A percentile compares a stretch with the other conserved stretches of the same genome.
Evolutionary conservation across 2,888 invertebrate species (phyloP).

Genomic region (Steinernema carpocapsae): DNA sequence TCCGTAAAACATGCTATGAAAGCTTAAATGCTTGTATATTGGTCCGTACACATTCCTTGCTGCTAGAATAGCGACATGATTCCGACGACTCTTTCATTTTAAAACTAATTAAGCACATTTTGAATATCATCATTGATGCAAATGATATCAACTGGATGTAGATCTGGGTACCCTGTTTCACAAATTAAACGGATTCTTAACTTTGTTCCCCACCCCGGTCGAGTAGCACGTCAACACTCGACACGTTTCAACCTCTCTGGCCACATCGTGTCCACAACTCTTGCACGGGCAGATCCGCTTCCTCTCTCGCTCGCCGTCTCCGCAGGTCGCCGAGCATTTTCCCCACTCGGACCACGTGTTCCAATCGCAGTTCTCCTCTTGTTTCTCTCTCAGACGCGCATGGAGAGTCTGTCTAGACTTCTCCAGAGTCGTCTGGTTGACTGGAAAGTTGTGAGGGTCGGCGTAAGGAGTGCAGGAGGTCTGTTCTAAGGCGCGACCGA

Average conservation of each 20-base stretch:
- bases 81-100: too few species aligned
- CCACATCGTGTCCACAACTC: neutral
- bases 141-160: too few species aligned
- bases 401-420: slow-evolving; percentile 6
- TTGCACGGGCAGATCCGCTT: slow-evolving; percentile 43
- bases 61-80: too few species aligned
- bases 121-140: too few species aligned
- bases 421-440: slow-evolving; percentile 10
- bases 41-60: too few species aligned
- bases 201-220: neutral
- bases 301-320: slow-evolving; percentile 42
- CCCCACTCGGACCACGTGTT: slow-evolving; percentile 28
- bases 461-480: slow-evolving; percentile 12
- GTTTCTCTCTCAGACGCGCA: slow-evolving; percentile 15
- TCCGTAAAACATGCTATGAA: too few species aligned
- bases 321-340: slow-evolving; percentile 46
- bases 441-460: slow-evolving; percentile 24
- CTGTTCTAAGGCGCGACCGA: slow-evolving; percentile 26
- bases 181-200: slow-evolving; percentile 20
- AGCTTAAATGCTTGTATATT: too few species aligned
- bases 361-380: slow-evolving; percentile 21
- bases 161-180: too few species aligned
- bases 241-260: neutral
- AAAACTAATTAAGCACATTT: too few species aligned
- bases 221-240: slow-evolving; percentile 16